phyloP scores from a whole-genome alignment of 2,797 vertebrate species.

The Halcyon chelicuti region DNA sequence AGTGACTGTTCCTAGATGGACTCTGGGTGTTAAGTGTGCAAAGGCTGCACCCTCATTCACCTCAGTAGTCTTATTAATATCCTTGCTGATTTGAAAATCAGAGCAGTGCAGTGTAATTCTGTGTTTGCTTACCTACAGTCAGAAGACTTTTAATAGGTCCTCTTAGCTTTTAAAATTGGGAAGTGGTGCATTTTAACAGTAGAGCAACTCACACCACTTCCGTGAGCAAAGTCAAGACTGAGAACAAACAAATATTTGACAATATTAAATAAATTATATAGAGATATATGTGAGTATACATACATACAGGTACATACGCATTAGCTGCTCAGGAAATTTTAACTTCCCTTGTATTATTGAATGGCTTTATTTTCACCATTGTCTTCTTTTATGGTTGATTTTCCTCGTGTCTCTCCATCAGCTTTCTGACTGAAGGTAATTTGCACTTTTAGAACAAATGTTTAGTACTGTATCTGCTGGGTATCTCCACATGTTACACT shows the following conservation, averaged over 20 bases:
- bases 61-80: neutral
- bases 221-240: neutral
- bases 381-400: neutral
- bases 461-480: neutral
- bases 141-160: neutral
- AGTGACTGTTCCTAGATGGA: neutral
- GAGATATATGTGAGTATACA: neutral
- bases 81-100: neutral
- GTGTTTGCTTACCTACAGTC: neutral
- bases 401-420: neutral
- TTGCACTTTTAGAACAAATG: neutral
- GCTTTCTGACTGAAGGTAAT: neutral
- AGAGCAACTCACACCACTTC: neutral
- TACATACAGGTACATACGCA: neutral
- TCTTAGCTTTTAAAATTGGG: neutral
- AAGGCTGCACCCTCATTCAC: accelerated
- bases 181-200: neutral
- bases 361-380: neutral
- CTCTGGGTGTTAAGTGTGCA: neutral
- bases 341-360: neutral
- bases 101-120: neutral
- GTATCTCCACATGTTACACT: neutral
- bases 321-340: neutral
- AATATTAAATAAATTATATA: neutral
- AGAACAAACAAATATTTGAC: neutral